phyloP scores from a whole-genome alignment of 2,888 invertebrate genomes.

The Diarsia rubi region DNA sequence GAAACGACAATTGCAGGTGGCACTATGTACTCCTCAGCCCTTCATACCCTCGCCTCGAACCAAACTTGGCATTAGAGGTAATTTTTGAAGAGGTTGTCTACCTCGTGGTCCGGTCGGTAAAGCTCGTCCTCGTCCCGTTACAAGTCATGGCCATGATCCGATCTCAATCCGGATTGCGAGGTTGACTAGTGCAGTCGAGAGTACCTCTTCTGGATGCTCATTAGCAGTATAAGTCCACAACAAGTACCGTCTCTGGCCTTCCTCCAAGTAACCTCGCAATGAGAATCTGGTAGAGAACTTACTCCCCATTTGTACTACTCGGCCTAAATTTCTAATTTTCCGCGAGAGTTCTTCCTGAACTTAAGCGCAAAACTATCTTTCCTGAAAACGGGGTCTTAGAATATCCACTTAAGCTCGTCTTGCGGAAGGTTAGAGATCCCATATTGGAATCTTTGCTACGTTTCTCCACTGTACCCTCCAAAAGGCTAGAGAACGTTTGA shows the following conservation, averaged over 20 bases:
- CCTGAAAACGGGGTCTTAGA: background rate
- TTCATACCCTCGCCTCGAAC: no score
- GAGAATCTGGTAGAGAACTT: background rate
- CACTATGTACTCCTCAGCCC: no score
- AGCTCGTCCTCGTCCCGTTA: no score
- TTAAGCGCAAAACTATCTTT: background rate
- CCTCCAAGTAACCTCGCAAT: background rate
- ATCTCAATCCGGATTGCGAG: background rate
- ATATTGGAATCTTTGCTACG: background rate
- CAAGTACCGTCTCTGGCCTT: background rate
- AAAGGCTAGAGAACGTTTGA: background rate
- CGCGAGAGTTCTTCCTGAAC: background rate
- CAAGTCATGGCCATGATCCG: no score
- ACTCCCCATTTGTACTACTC: background rate
- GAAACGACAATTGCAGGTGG: no score
- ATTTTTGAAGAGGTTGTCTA: no score
- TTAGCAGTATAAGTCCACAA: background rate
- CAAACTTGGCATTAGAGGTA: no score
- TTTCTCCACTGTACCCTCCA: background rate
- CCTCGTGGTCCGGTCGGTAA: no score
- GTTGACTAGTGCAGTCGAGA: background rate
- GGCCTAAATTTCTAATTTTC: background rate
- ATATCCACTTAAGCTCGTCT: background rate
- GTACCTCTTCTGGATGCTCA: background rate
- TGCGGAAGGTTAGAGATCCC: background rate